phyloP scores from a whole-genome alignment of 2,797 vertebrate species.

The Delichon dasypus region DNA sequence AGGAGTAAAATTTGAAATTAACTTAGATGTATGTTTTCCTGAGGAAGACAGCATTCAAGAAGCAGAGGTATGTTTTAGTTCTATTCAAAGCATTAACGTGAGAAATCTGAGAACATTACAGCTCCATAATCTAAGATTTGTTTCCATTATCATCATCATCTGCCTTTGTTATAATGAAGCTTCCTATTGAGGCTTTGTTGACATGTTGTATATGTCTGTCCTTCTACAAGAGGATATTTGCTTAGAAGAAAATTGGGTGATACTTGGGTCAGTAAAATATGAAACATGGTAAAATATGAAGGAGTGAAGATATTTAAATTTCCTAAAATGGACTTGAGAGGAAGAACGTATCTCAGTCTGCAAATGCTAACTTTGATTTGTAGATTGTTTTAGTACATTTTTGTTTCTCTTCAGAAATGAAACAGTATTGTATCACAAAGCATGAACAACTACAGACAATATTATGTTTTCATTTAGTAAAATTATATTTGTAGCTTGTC shows the following conservation, averaged over 20 bases:
- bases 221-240: neutral
- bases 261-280: neutral
- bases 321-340: neutral
- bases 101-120: neutral
- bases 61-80: conserved; percentile 32
- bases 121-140: neutral
- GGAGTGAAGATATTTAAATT: neutral
- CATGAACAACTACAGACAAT: neutral
- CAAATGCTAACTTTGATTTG: neutral
- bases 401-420: neutral
- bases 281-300: neutral
- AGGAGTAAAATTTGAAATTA: conserved; percentile 89
- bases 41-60: conserved; percentile 53
- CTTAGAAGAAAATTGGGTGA: neutral
- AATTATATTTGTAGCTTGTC: neutral
- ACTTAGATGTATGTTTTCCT: conserved; percentile 66
- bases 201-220: neutral
- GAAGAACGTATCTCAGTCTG: neutral
- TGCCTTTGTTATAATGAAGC: neutral
- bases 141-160: neutral
- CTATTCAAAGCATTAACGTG: neutral
- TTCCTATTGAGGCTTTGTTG: neutral
- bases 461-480: neutral
- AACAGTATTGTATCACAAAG: neutral
- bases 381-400: neutral